Percentiles rank a stretch among this genome's conserved stretches.
Evolutionary conservation across 2,113 vertebrate genomes (phyloP).

Genomic region (Xenopus laevis): DNA sequence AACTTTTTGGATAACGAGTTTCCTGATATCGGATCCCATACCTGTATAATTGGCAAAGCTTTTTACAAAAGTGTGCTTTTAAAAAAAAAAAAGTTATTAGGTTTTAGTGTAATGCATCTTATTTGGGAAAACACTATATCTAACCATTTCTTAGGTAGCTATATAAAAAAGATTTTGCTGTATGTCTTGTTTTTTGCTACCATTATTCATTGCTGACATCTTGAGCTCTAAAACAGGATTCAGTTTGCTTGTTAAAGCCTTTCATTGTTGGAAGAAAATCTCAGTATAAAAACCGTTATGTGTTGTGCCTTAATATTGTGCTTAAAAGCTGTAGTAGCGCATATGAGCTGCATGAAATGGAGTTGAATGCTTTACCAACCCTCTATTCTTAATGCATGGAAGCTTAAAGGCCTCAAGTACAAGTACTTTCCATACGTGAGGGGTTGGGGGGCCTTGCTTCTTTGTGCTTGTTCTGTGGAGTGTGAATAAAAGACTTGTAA

Average conservation of each 20-base stretch:
- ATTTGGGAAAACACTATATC: too few species aligned
- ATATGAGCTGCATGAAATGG: constrained; percentile 44
- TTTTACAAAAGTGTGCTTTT: too few species aligned
- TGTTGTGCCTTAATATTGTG: constrained; percentile 33
- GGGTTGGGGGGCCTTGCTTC: constrained; percentile 23
- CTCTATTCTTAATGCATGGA: constrained; percentile 27
- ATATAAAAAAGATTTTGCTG: too few species aligned
- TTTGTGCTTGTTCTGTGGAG: constrained; percentile 34
- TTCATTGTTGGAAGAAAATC: constrained; percentile 25
- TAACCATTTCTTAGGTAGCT: too few species aligned
- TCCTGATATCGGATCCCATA: too few species aligned
- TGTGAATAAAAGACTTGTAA: constrained; percentile 41
- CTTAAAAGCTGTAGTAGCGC: constrained; percentile 19
- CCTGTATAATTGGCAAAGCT: too few species aligned
- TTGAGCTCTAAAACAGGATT: constrained; percentile 18
- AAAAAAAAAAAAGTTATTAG: too few species aligned
- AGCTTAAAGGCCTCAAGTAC: constrained; percentile 29
- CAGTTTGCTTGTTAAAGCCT: constrained; percentile 17
- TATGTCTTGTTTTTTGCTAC: too few species aligned
- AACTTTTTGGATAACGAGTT: too few species aligned
- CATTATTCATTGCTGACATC: constrained; percentile 13
- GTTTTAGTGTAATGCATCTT: too few species aligned
- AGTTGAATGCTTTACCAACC: constrained; percentile 37
- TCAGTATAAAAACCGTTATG: constrained; percentile 31
- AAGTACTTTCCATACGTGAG: constrained; percentile 34